Evolutionary conservation across 2,797 vertebrate species (phyloP).

Genomic region (Eutrigla gurnardus): DNA sequence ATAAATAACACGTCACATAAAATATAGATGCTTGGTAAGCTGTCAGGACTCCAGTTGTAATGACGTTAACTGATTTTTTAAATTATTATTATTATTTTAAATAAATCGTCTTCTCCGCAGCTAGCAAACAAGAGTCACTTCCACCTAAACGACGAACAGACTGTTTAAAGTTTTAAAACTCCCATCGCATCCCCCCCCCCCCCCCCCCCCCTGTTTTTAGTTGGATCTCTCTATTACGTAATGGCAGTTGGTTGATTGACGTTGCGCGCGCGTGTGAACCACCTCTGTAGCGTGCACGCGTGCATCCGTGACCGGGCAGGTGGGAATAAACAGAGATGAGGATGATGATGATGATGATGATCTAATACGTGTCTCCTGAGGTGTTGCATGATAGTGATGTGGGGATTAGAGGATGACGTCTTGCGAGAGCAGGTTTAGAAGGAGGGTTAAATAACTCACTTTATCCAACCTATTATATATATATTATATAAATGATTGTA

Average conservation of each 20-base stretch:
- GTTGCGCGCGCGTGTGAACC: background rate
- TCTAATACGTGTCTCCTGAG: background rate
- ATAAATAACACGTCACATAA: background rate
- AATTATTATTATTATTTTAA: background rate
- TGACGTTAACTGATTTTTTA: background rate
- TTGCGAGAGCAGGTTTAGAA: background rate
- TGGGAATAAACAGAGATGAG: slow-evolving; percentile 40
- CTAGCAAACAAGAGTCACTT: background rate
- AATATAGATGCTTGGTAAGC: accelerated
- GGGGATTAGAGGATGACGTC: too few relatives aligned
- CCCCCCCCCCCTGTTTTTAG: too few relatives aligned
- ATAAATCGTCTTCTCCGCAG: background rate
- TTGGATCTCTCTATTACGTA: slow-evolving; percentile 12
- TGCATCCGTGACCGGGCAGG: slow-evolving; percentile 20
- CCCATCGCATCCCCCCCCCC: too few relatives aligned
- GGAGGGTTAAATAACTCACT: too few relatives aligned
- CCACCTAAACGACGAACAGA: too few relatives aligned
- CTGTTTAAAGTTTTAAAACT: background rate
- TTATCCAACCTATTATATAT: background rate
- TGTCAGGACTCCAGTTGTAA: background rate
- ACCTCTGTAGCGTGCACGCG: background rate
- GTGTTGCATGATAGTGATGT: background rate
- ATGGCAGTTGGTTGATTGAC: slow-evolving; percentile 27
- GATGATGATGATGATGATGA: slow-evolving; percentile 9
- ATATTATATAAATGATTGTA: too few relatives aligned